Evolutionary conservation across 2,797 vertebrate species (phyloP).

Genomic region (Sciaenops ocellatus): DNA sequence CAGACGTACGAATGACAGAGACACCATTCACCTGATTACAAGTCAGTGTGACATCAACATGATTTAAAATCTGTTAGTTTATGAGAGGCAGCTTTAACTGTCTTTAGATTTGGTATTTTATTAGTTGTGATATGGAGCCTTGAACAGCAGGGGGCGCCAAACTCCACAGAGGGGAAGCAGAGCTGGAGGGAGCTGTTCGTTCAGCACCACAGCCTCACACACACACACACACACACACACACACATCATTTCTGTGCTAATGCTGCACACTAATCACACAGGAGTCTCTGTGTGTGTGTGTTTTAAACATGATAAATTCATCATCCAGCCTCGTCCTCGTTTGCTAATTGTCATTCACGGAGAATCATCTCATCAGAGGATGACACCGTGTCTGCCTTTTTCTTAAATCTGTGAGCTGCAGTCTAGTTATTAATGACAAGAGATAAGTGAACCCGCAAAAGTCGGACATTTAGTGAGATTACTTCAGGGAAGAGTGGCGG

Average conservation of each 20-base stretch:
- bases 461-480: slow-evolving; percentile 30
- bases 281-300: background rate
- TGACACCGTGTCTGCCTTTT: background rate
- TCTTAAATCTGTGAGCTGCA: slow-evolving; percentile 4
- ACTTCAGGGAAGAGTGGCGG: slow-evolving; percentile 13
- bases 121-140: slow-evolving; percentile 30
- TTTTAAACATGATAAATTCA: background rate
- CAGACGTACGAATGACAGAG: no score
- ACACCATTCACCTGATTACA: no score
- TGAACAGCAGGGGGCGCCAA: slow-evolving; percentile 75
- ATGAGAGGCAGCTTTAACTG: no score
- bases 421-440: slow-evolving; percentile 1
- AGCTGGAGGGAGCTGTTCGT: slow-evolving; percentile 84
- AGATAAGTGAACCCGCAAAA: slow-evolving; percentile 13
- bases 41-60: no score
- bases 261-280: slow-evolving; percentile 17
- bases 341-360: slow-evolving; percentile 8
- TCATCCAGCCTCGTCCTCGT: background rate
- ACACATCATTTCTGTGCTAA: background rate
- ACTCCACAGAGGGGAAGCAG: slow-evolving; percentile 35
- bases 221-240: slow-evolving; percentile 8
- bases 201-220: slow-evolving; percentile 80
- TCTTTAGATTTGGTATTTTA: background rate
- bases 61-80: no score
- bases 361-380: slow-evolving; percentile 21